These are phyloP conservation scores for Callithrix jacchus DNA, from an alignment of 2,113 vertebrate species.

Conservation along the genomic window DNA sequence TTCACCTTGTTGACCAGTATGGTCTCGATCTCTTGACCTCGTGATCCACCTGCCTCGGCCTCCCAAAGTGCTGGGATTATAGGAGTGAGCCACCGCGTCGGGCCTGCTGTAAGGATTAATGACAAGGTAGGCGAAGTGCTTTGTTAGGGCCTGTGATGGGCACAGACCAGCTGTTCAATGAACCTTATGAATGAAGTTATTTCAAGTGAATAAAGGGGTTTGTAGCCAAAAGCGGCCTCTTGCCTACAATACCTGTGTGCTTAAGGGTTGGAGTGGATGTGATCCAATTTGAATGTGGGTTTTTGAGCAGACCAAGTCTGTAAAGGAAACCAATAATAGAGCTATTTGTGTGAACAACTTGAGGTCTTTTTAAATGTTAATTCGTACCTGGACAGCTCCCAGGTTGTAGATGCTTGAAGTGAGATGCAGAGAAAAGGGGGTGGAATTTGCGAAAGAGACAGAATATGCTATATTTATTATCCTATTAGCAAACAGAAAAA, in stretches of 20 bases:
- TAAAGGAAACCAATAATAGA: slow-evolving; percentile 72
- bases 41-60: no score
- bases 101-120: background rate
- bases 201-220: slow-evolving; percentile 62
- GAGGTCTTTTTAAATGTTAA: slow-evolving; percentile 78
- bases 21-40: no score
- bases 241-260: slow-evolving; percentile 73
- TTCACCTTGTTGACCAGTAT: no score
- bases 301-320: slow-evolving; percentile 57
- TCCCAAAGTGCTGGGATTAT: no score
- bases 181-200: slow-evolving; percentile 64
- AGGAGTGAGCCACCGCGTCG: no score
- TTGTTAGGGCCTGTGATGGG: slow-evolving; percentile 48
- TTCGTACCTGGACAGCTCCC: slow-evolving; percentile 79
- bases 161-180: slow-evolving; percentile 51
- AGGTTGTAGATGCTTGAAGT: slow-evolving; percentile 59
- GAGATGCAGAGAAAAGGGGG: slow-evolving; percentile 34
- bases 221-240: slow-evolving; percentile 64
- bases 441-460: slow-evolving; percentile 11
- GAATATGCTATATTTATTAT: slow-evolving; percentile 43
- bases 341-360: slow-evolving; percentile 68
- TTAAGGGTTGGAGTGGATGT: slow-evolving; percentile 57
- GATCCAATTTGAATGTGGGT: slow-evolving; percentile 69
- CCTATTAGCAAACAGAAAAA: slow-evolving; percentile 20
- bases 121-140: slow-evolving; percentile 57